Evolutionary conservation across 2,797 vertebrate genomes (phyloP).

Genomic region (Chiloscyllium punctatum): DNA sequence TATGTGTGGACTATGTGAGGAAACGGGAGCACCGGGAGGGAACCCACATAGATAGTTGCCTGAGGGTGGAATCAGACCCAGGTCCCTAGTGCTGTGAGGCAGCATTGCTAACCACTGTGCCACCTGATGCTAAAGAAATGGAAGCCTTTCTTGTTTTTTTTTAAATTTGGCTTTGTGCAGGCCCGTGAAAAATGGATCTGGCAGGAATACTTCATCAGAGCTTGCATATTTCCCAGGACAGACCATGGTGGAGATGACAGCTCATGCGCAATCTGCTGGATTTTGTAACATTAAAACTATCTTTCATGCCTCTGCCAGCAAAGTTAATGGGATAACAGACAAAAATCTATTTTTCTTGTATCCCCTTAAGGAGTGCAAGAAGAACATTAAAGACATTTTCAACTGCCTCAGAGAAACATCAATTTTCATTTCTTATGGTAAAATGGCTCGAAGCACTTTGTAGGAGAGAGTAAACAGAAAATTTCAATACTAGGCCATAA

Average conservation of each 20-base stretch:
- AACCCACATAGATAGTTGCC: too few species aligned
- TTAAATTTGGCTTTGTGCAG: background rate
- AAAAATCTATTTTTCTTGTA: background rate
- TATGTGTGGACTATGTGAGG: too few species aligned
- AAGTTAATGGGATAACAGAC: slow-evolving; percentile 1
- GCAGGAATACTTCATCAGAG: background rate
- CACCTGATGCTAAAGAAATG: background rate
- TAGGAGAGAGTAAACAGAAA: background rate
- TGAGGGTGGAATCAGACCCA: too few species aligned
- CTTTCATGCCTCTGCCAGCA: background rate
- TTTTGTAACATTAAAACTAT: background rate
- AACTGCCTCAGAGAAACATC: background rate
- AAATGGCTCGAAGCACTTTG: background rate
- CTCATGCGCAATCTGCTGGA: background rate
- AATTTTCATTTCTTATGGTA: background rate
- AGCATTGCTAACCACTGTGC: too few species aligned
- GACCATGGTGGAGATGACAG: background rate
- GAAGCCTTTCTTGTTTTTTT: background rate
- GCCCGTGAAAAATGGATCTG: background rate
- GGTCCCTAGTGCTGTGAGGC: too few species aligned
- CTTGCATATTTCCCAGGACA: background rate
- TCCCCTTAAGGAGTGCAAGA: background rate
- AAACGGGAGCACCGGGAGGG: too few species aligned
- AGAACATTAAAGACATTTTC: background rate
- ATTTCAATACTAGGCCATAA: background rate